phyloP scores from a whole-genome alignment of 2,888 invertebrate genomes.

The Apodemia duryi region DNA sequence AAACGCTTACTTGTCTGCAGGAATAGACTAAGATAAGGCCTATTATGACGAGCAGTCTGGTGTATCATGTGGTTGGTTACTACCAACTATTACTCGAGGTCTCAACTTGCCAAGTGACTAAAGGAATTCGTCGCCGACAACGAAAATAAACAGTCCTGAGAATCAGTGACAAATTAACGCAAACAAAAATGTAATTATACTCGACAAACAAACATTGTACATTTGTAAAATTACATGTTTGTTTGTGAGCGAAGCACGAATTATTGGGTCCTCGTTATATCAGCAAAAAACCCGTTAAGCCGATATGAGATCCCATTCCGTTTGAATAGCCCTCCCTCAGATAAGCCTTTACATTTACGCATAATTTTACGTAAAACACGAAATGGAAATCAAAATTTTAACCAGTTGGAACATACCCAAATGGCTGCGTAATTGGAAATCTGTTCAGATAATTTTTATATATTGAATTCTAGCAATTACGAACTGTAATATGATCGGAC shows the following conservation, averaged over 20 bases:
- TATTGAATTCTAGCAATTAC: constrained; percentile 5
- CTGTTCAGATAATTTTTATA: constrained; percentile 8
- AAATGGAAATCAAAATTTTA: constrained; percentile 15
- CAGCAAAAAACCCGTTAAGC: constrained; percentile 17
- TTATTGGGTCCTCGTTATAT: constrained; percentile 3
- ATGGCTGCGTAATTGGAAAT: constrained; percentile 13
- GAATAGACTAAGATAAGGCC: no score
- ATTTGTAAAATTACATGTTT: neutral
- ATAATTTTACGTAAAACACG: constrained; percentile 13
- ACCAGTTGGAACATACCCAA: constrained; percentile 6
- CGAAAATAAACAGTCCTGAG: no score
- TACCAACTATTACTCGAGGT: no score
- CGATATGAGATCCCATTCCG: constrained; percentile 13
- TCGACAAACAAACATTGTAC: neutral
- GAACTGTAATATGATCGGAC: neutral
- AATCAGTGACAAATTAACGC: no score
- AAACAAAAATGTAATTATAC: neutral
- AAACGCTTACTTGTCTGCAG: no score
- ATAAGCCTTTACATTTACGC: constrained; percentile 14
- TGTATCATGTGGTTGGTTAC: no score
- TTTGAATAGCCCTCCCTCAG: constrained; percentile 2
- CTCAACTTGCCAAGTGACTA: no score
- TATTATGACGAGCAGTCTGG: no score
- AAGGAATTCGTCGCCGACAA: no score
- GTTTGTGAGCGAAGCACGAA: neutral